Evolutionary conservation across 2,888 invertebrate species (phyloP), one percentile per base, ranked within the genome.

Genomic region (Anorthoa munda): DNA sequence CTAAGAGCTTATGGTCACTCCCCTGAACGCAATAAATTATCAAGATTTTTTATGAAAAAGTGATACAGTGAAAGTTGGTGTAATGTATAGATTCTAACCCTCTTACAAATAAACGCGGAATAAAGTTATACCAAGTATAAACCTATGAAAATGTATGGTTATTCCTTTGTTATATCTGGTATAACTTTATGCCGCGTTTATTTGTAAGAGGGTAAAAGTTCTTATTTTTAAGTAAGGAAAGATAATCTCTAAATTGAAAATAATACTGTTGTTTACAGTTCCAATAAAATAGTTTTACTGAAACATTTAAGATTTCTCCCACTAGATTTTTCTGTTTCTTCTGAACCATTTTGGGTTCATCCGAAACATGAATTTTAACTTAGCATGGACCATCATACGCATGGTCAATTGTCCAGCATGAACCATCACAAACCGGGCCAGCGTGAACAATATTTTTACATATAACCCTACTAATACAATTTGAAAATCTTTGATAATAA

Each of bases 251-350:
- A n/a, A 31, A 39, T 39, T 39, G 0, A 39, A 70, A 51, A 72
- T 82, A 85, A 85, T 83, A 79, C 76, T 84, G 80, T 45, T 56
- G 31, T 59, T 77, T n/a, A 71, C n/a, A 61, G 26, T 59, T 26
- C 67, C 26, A 66, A 67, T 55, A 67, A 67, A 69, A 64, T 51
- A 17, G 5, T 17, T 55, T 66, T 56, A 56, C 15, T 53, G 50
- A 13, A 67, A 61, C 65, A 15, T 55, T 64, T 68, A 65, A 61
- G 26, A 58, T 39, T 18, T 48, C 63, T 51, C n/a, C 15, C 21
- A 48, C 13, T 18, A 12, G 4, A 11, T 39, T n/a, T 45, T 18
- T 53, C n/a, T 21, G 31, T 60, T 60, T 55, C 13, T 26, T 55
- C 21, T n/a, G n/a, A n/a, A 45, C 9, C 17, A 69, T 55, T 61